These are phyloP conservation scores for Elaeidobius kamerunicus DNA, from an alignment of 2,888 invertebrate genomes.

Conservation along the genomic window DNA sequence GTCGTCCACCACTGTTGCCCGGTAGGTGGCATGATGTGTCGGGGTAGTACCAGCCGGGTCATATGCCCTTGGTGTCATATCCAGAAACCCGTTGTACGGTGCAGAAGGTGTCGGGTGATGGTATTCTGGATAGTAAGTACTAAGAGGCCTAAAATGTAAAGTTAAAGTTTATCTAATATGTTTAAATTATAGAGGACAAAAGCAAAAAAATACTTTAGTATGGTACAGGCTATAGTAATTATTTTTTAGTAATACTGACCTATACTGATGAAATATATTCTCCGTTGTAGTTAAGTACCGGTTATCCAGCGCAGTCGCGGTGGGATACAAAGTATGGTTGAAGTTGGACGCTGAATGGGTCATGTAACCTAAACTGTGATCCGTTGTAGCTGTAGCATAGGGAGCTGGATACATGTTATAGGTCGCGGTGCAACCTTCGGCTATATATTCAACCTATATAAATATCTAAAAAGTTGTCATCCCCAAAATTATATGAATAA, in stretches of 20 bases:
- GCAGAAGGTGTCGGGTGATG: constrained; percentile 65
- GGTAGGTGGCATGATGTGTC: constrained; percentile 50
- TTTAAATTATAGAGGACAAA: too few relatives aligned
- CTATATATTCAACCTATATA: constrained; percentile 61
- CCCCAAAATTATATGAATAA: too few relatives aligned
- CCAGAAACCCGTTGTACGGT: constrained; percentile 79
- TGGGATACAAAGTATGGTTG: constrained; percentile 59
- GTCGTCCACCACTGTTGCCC: constrained; percentile 52
- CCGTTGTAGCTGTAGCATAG: constrained; percentile 67
- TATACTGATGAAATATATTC: constrained; percentile 86
- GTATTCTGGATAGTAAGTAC: constrained; percentile 76
- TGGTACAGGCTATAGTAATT: neutral
- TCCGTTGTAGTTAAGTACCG: constrained; percentile 73
- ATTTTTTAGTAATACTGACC: constrained; percentile 46
- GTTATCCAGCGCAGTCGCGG: constrained; percentile 54
- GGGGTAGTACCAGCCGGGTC: constrained; percentile 47
- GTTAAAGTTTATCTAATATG: too few relatives aligned
- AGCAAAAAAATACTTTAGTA: neutral
- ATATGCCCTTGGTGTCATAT: constrained; percentile 68
- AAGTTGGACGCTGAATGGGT: constrained; percentile 62
- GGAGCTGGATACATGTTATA: constrained; percentile 60
- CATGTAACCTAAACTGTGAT: constrained; percentile 62
- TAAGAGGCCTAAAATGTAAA: constrained; percentile 71
- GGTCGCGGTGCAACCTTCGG: constrained; percentile 64
- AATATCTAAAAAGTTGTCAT: neutral